These are phyloP conservation scores for Euclidia mi DNA, from an alignment of 2,888 invertebrate species.

Conservation along the genomic window DNA sequence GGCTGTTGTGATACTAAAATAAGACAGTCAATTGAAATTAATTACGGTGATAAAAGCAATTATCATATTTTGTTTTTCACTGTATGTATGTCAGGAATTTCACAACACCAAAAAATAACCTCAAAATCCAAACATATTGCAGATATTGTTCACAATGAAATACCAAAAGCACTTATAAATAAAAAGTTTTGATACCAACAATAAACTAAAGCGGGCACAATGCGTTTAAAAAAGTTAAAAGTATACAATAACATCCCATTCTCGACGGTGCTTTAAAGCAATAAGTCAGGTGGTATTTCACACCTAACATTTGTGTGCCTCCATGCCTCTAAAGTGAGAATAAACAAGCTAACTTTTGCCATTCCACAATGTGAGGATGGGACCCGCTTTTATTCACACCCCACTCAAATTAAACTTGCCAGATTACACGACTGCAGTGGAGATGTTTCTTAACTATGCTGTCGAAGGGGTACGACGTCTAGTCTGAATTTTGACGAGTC, in stretches of 20 bases:
- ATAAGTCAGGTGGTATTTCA: slow-evolving; percentile 70
- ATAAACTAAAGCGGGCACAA: slow-evolving; percentile 43
- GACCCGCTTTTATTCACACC: slow-evolving; percentile 66
- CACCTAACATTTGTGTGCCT: slow-evolving; percentile 75
- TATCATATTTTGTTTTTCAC: too few species aligned
- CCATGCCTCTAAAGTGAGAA: slow-evolving; percentile 74
- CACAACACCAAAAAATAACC: neutral
- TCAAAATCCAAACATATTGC: neutral
- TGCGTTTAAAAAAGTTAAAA: slow-evolving; percentile 49
- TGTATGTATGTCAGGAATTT: too few species aligned
- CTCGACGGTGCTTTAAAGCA: slow-evolving; percentile 50
- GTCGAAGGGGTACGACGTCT: slow-evolving; percentile 41
- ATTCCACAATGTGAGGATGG: slow-evolving; percentile 71
- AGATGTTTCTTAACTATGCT: slow-evolving; percentile 39
- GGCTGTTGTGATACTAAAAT: neutral
- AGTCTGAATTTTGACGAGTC: neutral
- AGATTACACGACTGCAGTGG: slow-evolving; percentile 67
- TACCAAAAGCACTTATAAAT: slow-evolving; percentile 37
- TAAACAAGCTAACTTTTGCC: slow-evolving; percentile 84
- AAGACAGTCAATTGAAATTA: neutral
- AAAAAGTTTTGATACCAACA: slow-evolving; percentile 40
- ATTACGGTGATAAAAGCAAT: too few species aligned
- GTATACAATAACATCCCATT: slow-evolving; percentile 45
- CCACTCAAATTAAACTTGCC: slow-evolving; percentile 73
- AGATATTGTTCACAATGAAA: slow-evolving; percentile 28